Evolutionary conservation across 2,888 invertebrate species (phyloP).

Genomic region (Onchidella celtica): DNA sequence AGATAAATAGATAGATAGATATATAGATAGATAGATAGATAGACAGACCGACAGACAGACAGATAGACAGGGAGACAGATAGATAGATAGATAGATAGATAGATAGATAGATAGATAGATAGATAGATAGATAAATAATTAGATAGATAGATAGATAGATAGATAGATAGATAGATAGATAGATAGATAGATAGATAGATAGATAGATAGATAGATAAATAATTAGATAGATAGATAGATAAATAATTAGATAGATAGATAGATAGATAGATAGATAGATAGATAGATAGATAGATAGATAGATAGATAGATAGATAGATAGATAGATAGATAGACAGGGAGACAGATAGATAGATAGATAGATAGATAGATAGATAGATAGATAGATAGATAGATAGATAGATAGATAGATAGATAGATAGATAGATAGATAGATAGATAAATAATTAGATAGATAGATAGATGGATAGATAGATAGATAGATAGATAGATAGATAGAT

Average conservation of each 20-base stretch:
- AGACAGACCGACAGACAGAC: no score
- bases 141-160: no score
- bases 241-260: no score
- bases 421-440: not conserved
- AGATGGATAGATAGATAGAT: not conserved
- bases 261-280: not conserved
- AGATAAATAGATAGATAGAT: no score
- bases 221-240: no score
- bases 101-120: not conserved
- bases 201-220: no score
- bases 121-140: no score
- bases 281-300: not conserved
- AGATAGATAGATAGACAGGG: no score
- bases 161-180: not conserved
- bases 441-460: no score
- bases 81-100: not conserved
- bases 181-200: not conserved
- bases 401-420: not conserved
- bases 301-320: not conserved
- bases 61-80: no score
- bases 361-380: not conserved
- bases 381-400: not conserved
- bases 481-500: not conserved
- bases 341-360: no score
- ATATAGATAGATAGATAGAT: no score